phyloP scores from a whole-genome alignment of 2,113 vertebrate genomes.

The Apaloderma vittatum region DNA sequence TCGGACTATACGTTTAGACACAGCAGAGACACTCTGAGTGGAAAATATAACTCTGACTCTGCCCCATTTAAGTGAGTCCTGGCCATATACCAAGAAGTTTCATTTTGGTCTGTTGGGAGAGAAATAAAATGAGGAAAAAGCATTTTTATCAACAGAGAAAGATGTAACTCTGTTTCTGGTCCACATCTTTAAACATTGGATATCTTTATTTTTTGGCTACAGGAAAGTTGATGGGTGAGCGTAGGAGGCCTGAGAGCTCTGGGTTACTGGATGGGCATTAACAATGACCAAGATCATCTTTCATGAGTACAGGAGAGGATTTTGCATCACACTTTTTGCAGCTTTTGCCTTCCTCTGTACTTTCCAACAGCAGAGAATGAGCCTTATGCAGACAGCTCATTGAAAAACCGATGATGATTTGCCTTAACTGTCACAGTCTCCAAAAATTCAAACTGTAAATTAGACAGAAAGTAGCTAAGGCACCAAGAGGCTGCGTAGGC shows the following conservation, averaged over 20 bases:
- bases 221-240: neutral
- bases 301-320: neutral
- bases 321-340: neutral
- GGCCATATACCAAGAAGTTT: neutral
- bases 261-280: rapidly evolving
- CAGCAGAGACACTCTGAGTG: neutral
- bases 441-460: neutral
- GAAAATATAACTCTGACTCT: neutral
- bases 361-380: neutral
- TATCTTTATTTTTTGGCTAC: neutral
- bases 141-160: neutral
- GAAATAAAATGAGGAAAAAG: neutral
- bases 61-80: neutral
- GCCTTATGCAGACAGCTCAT: neutral
- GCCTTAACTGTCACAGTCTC: neutral
- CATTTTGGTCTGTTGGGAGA: neutral
- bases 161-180: neutral
- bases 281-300: neutral
- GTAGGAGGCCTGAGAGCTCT: neutral
- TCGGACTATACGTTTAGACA: neutral
- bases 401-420: neutral
- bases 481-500: neutral
- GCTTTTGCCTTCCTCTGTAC: neutral
- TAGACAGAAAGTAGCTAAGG: neutral
- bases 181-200: neutral